A percentile compares a stretch with the other conserved stretches of the same genome.
Conservation (phyloP, 2,888 invertebrate species). For the Xanthia togata region DNA sequence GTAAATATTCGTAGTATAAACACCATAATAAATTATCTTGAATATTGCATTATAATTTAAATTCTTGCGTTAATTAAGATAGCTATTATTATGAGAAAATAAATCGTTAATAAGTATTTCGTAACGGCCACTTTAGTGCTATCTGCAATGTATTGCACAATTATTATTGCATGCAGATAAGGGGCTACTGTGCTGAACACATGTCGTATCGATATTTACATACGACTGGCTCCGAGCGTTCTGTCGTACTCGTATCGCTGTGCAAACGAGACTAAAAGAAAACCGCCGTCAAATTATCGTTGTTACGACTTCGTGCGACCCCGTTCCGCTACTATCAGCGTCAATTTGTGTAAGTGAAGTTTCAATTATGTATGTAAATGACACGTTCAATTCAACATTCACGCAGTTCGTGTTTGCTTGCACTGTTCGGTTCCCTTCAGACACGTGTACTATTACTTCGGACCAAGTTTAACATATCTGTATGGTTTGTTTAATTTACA, state of each 20-base stretch:
- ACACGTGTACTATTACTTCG: conserved; percentile 30
- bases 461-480: conserved; percentile 26
- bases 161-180: conserved; percentile 72
- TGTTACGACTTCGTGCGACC: conserved; percentile 68
- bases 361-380: conserved; percentile 65
- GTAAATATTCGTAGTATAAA: conserved; percentile 79
- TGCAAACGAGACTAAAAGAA: conserved; percentile 65
- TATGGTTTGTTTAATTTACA: conserved; percentile 18
- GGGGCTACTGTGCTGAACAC: conserved; percentile 64
- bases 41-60: conserved; percentile 58
- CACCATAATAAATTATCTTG: conserved; percentile 71
- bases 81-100: conserved; percentile 49
- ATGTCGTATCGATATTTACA: conserved; percentile 63
- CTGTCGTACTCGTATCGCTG: conserved; percentile 48
- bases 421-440: conserved; percentile 28
- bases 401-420: conserved; percentile 40
- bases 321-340: conserved; percentile 74
- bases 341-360: conserved; percentile 75
- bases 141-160: conserved; percentile 71
- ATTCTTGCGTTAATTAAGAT: conserved; percentile 61
- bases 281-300: conserved; percentile 74
- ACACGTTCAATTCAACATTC: conserved; percentile 38
- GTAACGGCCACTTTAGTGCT: conserved; percentile 61
- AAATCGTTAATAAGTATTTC: conserved; percentile 59
- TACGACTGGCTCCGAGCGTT: conserved; percentile 51